Conservation (phyloP, 2,113 vertebrate species). For the Daubentonia madagascariensis region DNA sequence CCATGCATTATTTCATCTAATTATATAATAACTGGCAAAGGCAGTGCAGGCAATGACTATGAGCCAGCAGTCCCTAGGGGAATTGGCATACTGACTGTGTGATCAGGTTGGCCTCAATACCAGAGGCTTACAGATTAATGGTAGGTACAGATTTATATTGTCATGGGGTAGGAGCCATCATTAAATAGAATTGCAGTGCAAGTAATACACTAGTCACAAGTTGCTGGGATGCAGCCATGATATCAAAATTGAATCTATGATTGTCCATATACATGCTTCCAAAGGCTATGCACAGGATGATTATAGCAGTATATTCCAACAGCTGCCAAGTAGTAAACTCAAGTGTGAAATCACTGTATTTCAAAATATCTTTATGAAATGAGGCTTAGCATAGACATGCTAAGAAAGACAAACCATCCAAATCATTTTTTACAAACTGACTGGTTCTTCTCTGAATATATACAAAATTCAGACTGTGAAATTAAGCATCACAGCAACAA, state of each 20-base stretch:
- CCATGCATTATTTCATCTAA: constrained; percentile 33
- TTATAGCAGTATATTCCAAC: neutral
- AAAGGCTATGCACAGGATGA: neutral
- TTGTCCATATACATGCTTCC: neutral
- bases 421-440: neutral
- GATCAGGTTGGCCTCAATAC: neutral
- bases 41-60: neutral
- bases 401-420: neutral
- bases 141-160: neutral
- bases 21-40: neutral
- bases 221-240: neutral
- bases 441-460: neutral
- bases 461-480: neutral
- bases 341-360: neutral
- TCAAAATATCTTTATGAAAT: constrained; percentile 39
- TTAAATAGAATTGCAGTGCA: constrained; percentile 31
- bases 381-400: neutral
- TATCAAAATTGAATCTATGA: constrained; percentile 25
- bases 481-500: neutral
- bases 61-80: neutral
- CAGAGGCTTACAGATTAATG: constrained; percentile 4
- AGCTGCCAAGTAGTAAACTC: constrained; percentile 34
- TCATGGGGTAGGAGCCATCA: neutral
- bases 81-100: neutral
- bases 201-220: neutral